phyloP scores from a whole-genome alignment of 2,888 invertebrate genomes.

The Netelia melanura region DNA sequence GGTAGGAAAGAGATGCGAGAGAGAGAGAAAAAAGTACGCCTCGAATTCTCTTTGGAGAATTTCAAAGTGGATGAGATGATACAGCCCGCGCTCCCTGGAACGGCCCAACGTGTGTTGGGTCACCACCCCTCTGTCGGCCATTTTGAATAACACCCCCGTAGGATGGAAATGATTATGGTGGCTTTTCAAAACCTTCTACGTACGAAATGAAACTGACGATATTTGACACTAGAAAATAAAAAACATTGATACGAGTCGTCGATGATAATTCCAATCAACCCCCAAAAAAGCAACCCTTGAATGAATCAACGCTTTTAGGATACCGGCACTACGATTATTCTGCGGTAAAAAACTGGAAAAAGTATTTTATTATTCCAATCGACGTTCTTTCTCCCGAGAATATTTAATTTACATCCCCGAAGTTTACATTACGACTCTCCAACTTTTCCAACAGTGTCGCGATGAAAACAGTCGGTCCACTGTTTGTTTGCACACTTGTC shows the following conservation, averaged over 20 bases:
- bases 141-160: slow-evolving; percentile 55
- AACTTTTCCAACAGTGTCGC: neutral
- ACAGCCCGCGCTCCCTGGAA: slow-evolving; percentile 1
- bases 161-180: neutral
- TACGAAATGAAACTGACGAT: neutral
- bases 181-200: neutral
- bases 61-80: slow-evolving; percentile 28
- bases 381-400: neutral
- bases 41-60: slow-evolving; percentile 10
- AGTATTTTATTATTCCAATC: slow-evolving; percentile 1
- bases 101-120: slow-evolving; percentile 43
- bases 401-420: neutral
- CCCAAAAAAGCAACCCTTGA: neutral
- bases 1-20: slow-evolving; percentile 30
- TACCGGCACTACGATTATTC: neutral
- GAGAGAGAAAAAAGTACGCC: slow-evolving; percentile 3
- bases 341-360: neutral
- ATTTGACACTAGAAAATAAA: neutral
- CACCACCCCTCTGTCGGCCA: slow-evolving; percentile 53
- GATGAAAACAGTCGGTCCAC: neutral
- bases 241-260: too few species aligned
- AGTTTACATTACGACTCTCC: neutral
- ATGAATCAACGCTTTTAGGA: neutral
- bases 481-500: slow-evolving; percentile 14
- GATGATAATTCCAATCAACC: too few species aligned